Evolutionary conservation across 2,113 vertebrate species (phyloP), one percentile per base, ranked within the genome.

Genomic region (Sula dactylatra): DNA sequence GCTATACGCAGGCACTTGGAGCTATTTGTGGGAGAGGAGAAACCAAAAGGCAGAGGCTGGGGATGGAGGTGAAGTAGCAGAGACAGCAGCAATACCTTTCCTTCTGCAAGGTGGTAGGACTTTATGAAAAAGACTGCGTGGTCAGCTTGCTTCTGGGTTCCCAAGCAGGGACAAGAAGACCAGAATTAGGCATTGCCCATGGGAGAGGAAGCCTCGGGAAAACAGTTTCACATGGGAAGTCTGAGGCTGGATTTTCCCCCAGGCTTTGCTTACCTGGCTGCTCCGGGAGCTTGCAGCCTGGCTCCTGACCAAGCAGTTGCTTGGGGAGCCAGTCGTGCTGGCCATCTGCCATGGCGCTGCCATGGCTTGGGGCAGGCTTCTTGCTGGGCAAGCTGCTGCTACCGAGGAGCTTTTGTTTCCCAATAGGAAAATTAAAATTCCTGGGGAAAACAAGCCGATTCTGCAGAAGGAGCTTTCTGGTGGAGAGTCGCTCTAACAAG

Each of bases 321-420:
- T 66, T 3, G 0, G 77, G 91, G 73, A 86, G 61, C 56, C 1
- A 38, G 62, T 61, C 2, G 61, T 3, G 15, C 76, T 92, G 93
- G 95, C 95, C 1, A n/a, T 1, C 71, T 77, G 94, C 95, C 95
- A 73, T 1, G 2, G 77, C 40, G 70, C 95, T 95, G 90, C 80
- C 9, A 3, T 1, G 6, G 49, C 95, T 84, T 54, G 88, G 90
- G 88, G 36, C 84, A 21, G 67, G 61, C 82, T 93, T 40, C 90
- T 73, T 1, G 11, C 76, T 0, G 10, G 82, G 72, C 69, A 58
- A 82, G 73, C 62, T 5, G 2, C 88, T 84, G 86, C 80, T 84
- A 47, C 83, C 25, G 36, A 94, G 92, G 44, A 90, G 49, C 92
- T 92, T 95, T 95, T 93, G 93, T 96, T 94, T 93, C 79, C 93